Evolutionary conservation across 2,797 vertebrate genomes (phyloP).

Genomic region (Tamandua tetradactyla): DNA sequence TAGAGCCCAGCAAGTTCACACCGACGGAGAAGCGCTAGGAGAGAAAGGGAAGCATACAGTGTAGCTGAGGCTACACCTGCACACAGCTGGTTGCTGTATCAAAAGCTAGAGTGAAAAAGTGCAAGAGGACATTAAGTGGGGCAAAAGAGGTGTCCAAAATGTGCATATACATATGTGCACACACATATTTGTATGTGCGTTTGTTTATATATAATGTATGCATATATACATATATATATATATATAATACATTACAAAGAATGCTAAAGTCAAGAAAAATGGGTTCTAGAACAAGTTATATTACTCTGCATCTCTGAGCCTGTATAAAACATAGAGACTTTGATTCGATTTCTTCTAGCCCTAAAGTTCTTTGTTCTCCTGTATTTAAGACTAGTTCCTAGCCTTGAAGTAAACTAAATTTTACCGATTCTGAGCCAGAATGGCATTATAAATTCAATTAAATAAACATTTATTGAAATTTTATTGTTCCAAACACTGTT

Average conservation of each 20-base stretch:
- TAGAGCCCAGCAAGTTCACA: neutral
- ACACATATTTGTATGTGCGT: too few species aligned
- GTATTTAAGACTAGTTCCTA: neutral
- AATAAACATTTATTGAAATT: neutral
- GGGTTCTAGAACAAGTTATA: neutral
- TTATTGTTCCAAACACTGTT: neutral
- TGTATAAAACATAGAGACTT: neutral
- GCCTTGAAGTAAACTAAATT: neutral
- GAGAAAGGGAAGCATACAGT: neutral
- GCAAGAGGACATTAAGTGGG: neutral
- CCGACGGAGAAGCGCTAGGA: neutral
- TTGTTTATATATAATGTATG: neutral
- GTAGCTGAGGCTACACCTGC: neutral
- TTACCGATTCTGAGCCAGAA: constrained; percentile 10
- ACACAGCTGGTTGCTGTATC: neutral
- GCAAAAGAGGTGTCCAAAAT: neutral
- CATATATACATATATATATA: neutral
- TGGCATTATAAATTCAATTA: constrained; percentile 4
- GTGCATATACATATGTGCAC: too few species aligned
- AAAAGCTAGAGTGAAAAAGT: neutral
- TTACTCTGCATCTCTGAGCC: neutral
- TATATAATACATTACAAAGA: neutral
- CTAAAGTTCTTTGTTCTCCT: neutral
- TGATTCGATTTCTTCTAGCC: neutral
- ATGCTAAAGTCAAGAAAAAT: neutral